A percentile compares a stretch with the other conserved stretches of the same genome.
phyloP scores from a whole-genome alignment of 2,113 vertebrate species.

The Erythrolamprus reginae region DNA sequence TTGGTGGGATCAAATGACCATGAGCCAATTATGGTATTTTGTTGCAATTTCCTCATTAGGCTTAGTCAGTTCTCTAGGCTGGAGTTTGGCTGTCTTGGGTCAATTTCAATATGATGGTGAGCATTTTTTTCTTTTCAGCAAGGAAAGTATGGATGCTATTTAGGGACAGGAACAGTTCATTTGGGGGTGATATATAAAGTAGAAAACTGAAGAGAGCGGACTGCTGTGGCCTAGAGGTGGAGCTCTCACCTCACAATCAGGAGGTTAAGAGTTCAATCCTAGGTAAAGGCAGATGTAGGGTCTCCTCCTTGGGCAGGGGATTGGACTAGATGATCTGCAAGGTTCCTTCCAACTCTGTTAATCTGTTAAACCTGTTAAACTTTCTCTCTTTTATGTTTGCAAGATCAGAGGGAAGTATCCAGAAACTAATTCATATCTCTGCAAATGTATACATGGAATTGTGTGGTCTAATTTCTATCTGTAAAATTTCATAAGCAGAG shows the following conservation, averaged over 20 bases:
- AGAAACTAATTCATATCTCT: not conserved
- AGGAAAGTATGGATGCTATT: not conserved
- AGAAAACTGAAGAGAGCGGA: not conserved
- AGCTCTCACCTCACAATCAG: no score
- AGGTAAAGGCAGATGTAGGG: no score
- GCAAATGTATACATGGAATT: not conserved
- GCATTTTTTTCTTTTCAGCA: not conserved
- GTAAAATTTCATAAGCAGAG: not conserved
- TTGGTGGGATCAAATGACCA: not conserved
- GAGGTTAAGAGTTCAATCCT: no score
- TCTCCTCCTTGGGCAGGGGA: no score
- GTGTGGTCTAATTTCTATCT: not conserved
- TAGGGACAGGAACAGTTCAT: not conserved
- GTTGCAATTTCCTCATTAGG: not conserved
- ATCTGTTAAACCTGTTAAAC: not conserved
- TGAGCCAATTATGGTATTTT: not conserved
- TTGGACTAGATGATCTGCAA: no score
- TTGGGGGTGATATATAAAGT: not conserved
- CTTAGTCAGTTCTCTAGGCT: not conserved
- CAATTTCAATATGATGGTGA: not conserved
- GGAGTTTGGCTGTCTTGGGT: not conserved
- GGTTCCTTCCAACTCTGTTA: no score
- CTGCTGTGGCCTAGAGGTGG: no score
- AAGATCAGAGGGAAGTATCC: not conserved
- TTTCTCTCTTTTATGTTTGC: not conserved